These are phyloP conservation scores for Taenaris catops DNA, from an alignment of 2,888 invertebrate species.

Conservation along the genomic window DNA sequence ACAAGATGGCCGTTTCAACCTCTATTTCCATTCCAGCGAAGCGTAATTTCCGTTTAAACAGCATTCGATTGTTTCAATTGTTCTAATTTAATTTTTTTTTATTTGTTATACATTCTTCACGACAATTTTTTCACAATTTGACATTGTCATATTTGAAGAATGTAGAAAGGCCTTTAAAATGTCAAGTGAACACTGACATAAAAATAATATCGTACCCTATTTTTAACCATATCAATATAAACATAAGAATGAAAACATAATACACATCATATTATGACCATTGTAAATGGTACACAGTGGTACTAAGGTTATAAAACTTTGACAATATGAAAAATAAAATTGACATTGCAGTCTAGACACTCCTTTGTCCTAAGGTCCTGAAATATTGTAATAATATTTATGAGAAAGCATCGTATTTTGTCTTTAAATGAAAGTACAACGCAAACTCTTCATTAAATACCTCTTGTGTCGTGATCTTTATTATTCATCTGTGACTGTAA, in stretches of 20 bases:
- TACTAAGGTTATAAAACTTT: conserved; percentile 18
- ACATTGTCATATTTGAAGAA: conserved; percentile 13
- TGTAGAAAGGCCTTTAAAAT: conserved; percentile 18
- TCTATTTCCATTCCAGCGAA: no score
- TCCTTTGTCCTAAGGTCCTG: conserved; percentile 6
- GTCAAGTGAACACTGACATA: conserved; percentile 8
- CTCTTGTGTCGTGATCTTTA: no score
- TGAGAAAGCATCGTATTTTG: no score
- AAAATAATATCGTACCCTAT: background rate
- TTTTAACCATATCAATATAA: background rate
- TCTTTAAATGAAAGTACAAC: no score
- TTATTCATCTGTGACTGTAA: no score
- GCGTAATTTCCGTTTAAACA: no score
- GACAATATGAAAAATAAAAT: conserved; percentile 13
- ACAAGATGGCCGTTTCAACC: no score
- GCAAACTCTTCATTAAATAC: no score
- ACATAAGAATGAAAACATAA: conserved; percentile 1
- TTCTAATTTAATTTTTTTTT: no score
- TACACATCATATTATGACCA: background rate
- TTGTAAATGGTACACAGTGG: conserved; percentile 15
- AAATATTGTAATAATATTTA: conserved; percentile 4
- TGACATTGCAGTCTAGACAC: conserved; percentile 16
- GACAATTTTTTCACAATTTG: no score
- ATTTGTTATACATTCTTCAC: no score
- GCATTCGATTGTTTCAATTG: no score